These are phyloP conservation scores for Morone chrysops DNA, from an alignment of 2,113 vertebrate species.

Conservation along the genomic window DNA sequence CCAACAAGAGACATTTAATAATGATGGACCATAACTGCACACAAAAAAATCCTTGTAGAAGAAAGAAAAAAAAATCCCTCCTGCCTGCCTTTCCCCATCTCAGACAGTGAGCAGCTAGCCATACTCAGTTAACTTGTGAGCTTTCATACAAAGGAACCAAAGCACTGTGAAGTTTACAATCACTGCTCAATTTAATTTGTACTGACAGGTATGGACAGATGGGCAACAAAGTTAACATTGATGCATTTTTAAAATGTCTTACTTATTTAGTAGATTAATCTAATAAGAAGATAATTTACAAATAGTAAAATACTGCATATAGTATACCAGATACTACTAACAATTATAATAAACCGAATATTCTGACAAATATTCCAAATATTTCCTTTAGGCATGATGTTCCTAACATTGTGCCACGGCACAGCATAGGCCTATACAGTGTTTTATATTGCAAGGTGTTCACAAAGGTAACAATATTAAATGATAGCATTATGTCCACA, in stretches of 20 bases:
- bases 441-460: constrained; percentile 49
- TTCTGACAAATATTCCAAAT: not conserved
- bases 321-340: no score
- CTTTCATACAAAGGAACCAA: constrained; percentile 41
- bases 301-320: not conserved
- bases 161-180: constrained; percentile 45
- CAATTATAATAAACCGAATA: no score
- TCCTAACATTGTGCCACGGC: not conserved
- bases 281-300: not conserved
- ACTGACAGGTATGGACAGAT: not conserved
- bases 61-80: constrained; percentile 69
- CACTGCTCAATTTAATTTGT: constrained; percentile 22
- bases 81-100: constrained; percentile 68
- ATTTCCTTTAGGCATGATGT: not conserved
- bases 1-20: constrained; percentile 94
- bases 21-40: constrained; percentile 92
- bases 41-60: constrained; percentile 86
- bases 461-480: constrained; percentile 74
- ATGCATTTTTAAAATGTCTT: not conserved
- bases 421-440: not conserved
- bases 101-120: constrained; percentile 72
- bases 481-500: constrained; percentile 72
- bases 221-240: not conserved
- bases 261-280: not conserved
- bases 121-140: constrained; percentile 50